Evolutionary conservation across 2,888 invertebrate species (phyloP).

Genomic region (Antitype chi): DNA sequence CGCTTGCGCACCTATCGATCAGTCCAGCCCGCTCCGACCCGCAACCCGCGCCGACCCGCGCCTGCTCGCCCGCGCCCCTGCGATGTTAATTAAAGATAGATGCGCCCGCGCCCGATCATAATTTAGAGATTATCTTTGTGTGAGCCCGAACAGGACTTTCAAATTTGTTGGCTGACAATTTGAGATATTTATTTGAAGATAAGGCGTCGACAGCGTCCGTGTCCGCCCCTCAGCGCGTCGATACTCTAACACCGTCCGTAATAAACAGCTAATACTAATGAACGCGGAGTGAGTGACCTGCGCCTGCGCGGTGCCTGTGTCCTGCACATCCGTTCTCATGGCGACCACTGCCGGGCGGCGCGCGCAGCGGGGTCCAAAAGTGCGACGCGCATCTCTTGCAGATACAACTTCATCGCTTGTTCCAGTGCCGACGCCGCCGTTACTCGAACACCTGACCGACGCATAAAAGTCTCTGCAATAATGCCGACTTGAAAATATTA

Average conservation of each 20-base stretch:
- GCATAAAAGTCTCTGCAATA: too few relatives aligned
- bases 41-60: slow-evolving; percentile 19
- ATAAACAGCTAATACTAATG: slow-evolving; percentile 33
- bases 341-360: neutral
- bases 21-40: slow-evolving; percentile 46
- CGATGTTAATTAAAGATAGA: slow-evolving; percentile 86
- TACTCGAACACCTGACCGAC: neutral
- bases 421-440: neutral
- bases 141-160: slow-evolving; percentile 76
- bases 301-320: neutral
- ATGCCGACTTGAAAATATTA: too few relatives aligned
- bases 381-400: neutral
- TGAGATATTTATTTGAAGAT: slow-evolving; percentile 78
- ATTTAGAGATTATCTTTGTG: slow-evolving; percentile 73
- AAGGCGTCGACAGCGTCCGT: slow-evolving; percentile 62
- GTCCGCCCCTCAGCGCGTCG: slow-evolving; percentile 35
- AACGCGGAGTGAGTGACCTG: slow-evolving; percentile 55
- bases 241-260: slow-evolving; percentile 28
- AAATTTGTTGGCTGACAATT: slow-evolving; percentile 79
- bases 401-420: slow-evolving; percentile 12
- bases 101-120: slow-evolving; percentile 71
- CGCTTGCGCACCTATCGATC: slow-evolving; percentile 71
- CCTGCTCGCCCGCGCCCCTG: slow-evolving; percentile 17
- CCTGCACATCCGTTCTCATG: slow-evolving; percentile 15
- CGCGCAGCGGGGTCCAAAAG: neutral